These are phyloP conservation scores for Caenorhabditis becei DNA, from an alignment of 2,888 invertebrate genomes.

Conservation along the genomic window DNA sequence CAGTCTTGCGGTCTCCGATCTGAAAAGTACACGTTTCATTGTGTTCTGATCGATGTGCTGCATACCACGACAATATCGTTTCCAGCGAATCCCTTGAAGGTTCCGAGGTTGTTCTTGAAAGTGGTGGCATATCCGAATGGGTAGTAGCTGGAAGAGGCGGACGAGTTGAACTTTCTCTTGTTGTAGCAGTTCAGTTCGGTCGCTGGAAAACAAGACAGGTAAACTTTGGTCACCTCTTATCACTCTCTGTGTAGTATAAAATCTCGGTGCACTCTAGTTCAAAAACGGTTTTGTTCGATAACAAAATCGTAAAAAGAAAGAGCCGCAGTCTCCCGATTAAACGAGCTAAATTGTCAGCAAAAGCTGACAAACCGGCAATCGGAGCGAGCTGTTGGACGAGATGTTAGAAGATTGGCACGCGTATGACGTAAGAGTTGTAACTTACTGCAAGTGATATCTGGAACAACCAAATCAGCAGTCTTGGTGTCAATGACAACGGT, in stretches of 20 bases:
- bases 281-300: conserved; percentile 13
- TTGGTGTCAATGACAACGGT: conserved; percentile 53
- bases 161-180: conserved; percentile 45
- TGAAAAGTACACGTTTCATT: background rate
- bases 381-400: conserved; percentile 9
- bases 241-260: background rate
- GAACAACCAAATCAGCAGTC: conserved; percentile 48
- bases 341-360: conserved; percentile 41
- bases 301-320: conserved; percentile 12
- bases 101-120: conserved; percentile 44
- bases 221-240: conserved; percentile 12
- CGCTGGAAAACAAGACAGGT: background rate
- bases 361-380: conserved; percentile 47
- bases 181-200: conserved; percentile 29
- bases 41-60: background rate
- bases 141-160: conserved; percentile 40
- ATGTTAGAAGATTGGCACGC: background rate
- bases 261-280: conserved; percentile 17
- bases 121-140: conserved; percentile 20
- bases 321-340: background rate
- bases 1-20: conserved; percentile 55
- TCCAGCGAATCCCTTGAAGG: conserved; percentile 40
- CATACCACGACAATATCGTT: conserved; percentile 45
- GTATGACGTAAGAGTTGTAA: conserved; percentile 2
- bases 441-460: conserved; percentile 47